Evolutionary conservation across 1,140 invertebrate genomes (phyloP).

Genomic region (Megathymus violae): DNA sequence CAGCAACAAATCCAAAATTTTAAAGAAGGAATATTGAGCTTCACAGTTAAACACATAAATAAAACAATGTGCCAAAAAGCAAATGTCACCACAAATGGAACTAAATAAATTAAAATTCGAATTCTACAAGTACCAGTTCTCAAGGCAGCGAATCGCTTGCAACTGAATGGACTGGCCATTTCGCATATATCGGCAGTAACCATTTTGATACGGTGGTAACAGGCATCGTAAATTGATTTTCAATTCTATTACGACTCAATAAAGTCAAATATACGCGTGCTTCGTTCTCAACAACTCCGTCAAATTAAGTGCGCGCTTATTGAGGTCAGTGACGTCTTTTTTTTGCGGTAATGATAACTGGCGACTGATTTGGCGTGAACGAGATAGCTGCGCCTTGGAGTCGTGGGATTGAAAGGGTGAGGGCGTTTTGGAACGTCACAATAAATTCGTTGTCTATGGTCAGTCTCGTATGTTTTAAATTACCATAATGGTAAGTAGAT

Average conservation of each 20-base stretch:
- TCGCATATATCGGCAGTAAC: slow-evolving; percentile 50
- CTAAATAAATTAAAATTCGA: slow-evolving; percentile 38
- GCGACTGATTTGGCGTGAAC: slow-evolving; percentile 54
- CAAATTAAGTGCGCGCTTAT: slow-evolving; percentile 48
- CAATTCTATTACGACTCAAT: slow-evolving; percentile 34
- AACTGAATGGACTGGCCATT: slow-evolving; percentile 62
- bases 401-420: slow-evolving; percentile 40
- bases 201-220: slow-evolving; percentile 44
- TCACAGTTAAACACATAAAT: slow-evolving; percentile 38
- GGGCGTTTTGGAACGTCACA: slow-evolving; percentile 32
- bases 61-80: slow-evolving; percentile 28
- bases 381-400: slow-evolving; percentile 39
- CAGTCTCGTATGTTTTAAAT: slow-evolving; percentile 35
- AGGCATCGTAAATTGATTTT: slow-evolving; percentile 27
- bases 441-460: slow-evolving; percentile 45
- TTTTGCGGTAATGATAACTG: slow-evolving; percentile 56
- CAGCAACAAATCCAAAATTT: slow-evolving; percentile 48
- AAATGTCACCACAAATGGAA: slow-evolving; percentile 34
- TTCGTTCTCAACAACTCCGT: slow-evolving; percentile 45
- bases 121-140: slow-evolving; percentile 43
- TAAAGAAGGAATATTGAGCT: slow-evolving; percentile 34
- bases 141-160: slow-evolving; percentile 49
- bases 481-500: slow-evolving; percentile 18
- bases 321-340: slow-evolving; percentile 80
- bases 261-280: slow-evolving; percentile 36